Evolutionary conservation across 2,113 vertebrate genomes (phyloP), one percentile per base, ranked within the genome.

Genomic region (Bubo scandiacus): DNA sequence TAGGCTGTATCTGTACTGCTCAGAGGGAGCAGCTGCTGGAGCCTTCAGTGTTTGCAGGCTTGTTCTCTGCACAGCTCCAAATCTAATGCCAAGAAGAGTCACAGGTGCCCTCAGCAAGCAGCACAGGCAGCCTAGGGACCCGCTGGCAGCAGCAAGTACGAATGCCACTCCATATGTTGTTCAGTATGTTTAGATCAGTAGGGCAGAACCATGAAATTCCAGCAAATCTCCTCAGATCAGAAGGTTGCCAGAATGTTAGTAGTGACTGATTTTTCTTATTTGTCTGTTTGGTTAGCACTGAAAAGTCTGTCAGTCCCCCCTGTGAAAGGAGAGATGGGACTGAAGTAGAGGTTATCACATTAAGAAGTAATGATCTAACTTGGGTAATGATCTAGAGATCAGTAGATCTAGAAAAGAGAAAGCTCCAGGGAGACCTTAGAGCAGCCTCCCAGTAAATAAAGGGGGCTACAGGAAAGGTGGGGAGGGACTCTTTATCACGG

Each of bases 151-250:
- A 34, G 52, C 36, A 25, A 27, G 15, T 17, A 11, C 0, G 1
- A 81, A 25, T 1, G 3, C 34, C 20, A 13, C 38, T 18, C 47
- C n/a, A 9, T 3, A 14, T 0, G 1, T 18, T 55, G 36, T 43
- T 63, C 49, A 68, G 27, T 15, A 16, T 40, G 16, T 68, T 55
- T n/a, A 32, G 10, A 42, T 66, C 34, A 63, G 27, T 15, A 49
- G 45, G 40, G 59, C 71, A 75, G 62, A 75, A 52, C 36, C 36
- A 29, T 18, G 38, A 67, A 21, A 55, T 45, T 36, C 12, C 59
- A 65, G 65, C 12, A 54, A 78, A 71, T 47, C 65, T 79, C 30
- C 45, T 68, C 62, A 75, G 23, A 15, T 51, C 63, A 36, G 66
- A n/a, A 27, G 10, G 23, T 38, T 38, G 59, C 10, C 45, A 67